phyloP scores from a whole-genome alignment of 2,797 vertebrate species.

The Antrozous pallidus region DNA sequence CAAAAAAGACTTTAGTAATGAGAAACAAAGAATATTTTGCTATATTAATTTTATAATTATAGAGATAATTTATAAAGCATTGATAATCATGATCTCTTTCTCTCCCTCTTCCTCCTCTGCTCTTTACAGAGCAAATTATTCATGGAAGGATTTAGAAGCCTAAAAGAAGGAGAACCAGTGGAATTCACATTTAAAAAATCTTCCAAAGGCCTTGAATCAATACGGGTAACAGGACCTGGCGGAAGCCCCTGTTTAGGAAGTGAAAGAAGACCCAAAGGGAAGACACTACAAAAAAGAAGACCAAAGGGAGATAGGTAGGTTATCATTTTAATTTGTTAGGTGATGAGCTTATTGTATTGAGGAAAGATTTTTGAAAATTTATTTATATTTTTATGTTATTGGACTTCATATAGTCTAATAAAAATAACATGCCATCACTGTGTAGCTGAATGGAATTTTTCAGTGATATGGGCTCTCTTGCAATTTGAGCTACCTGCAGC shows the following conservation, averaged over 20 bases:
- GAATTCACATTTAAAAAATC: constrained; percentile 92
- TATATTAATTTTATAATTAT: constrained; percentile 67
- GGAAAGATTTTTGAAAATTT: constrained; percentile 58
- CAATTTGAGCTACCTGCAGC: not conserved
- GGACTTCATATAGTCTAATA: not conserved
- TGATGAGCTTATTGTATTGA: not conserved
- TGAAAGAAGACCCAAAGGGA: constrained; percentile 90
- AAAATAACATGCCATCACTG: not conserved
- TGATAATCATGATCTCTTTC: constrained; percentile 76
- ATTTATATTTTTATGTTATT: not conserved
- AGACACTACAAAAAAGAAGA: constrained; percentile 89
- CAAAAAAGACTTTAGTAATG: not conserved
- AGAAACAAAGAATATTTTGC: constrained; percentile 50
- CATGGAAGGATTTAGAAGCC: constrained; percentile 93
- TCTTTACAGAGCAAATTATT: constrained; percentile 89
- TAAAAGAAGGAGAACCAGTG: constrained; percentile 91
- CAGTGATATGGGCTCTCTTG: not conserved
- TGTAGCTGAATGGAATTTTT: not conserved
- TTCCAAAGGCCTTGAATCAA: constrained; percentile 91
- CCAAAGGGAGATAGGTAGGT: constrained; percentile 92
- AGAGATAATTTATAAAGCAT: constrained; percentile 71
- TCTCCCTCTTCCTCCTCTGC: not conserved
- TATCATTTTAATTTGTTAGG: constrained; percentile 72
- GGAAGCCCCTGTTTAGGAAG: constrained; percentile 89
- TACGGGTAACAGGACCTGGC: constrained; percentile 90